Evolutionary conservation across 1,140 invertebrate genomes (phyloP).

Genomic region (fruit fly (Drosophila melanogaster)): DNA sequence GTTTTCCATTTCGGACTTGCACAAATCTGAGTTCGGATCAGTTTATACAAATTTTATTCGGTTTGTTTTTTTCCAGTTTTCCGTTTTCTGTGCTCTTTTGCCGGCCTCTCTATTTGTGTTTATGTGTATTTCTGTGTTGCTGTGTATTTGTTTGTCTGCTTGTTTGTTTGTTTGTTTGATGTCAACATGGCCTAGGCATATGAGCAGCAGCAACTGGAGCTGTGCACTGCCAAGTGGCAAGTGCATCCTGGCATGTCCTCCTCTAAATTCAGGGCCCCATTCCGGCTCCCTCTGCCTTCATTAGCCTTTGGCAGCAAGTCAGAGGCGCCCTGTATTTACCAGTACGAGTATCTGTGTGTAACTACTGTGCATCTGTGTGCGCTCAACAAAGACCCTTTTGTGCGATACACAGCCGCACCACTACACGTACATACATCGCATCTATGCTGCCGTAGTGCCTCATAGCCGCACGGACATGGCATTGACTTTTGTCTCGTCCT

Average conservation of each 20-base stretch:
- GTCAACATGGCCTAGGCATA: constrained; percentile 70
- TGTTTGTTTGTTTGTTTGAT: constrained; percentile 70
- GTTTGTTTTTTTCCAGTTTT: constrained; percentile 23
- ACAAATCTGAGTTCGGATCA: constrained; percentile 22
- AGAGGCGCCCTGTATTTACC: constrained; percentile 53
- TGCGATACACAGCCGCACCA: constrained; percentile 18
- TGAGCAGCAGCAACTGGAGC: constrained; percentile 45
- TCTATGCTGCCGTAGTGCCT: constrained; percentile 6
- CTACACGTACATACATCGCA: background rate
- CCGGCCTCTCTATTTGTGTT: constrained; percentile 23
- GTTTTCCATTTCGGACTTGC: constrained; percentile 32
- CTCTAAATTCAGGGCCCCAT: constrained; percentile 24
- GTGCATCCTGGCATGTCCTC: constrained; percentile 58
- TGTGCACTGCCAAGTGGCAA: constrained; percentile 68
- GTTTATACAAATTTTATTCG: constrained; percentile 62
- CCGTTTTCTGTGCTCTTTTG: constrained; percentile 65
- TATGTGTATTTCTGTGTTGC: constrained; percentile 29
- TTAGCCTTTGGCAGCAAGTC: constrained; percentile 80
- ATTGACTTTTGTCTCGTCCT: constrained; percentile 69
- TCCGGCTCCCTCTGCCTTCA: constrained; percentile 57
- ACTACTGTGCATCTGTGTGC: constrained; percentile 33
- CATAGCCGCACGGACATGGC: constrained; percentile 49
- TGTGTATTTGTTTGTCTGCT: constrained; percentile 57
- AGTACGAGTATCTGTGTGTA: constrained; percentile 3
- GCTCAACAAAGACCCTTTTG: constrained; percentile 68